phyloP scores from a whole-genome alignment of 64 coral and sea anemone genomes.

The Montipora foliosa region DNA sequence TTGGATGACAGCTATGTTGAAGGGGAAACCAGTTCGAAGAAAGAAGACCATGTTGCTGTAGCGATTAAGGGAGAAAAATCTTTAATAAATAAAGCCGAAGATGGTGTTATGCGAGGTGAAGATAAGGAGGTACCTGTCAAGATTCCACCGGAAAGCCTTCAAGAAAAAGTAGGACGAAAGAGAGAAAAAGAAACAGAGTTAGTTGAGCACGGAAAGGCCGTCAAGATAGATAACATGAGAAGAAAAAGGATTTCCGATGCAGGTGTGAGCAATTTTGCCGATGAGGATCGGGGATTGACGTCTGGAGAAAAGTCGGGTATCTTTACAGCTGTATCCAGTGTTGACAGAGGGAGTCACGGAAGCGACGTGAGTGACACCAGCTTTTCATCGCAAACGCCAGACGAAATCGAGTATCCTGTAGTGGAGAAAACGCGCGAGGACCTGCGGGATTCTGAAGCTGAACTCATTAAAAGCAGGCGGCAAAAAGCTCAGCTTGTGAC shows the following conservation, averaged over 20 bases:
- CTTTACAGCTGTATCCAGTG: background rate
- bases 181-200: background rate
- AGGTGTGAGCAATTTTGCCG: background rate
- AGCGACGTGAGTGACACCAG: too few species aligned
- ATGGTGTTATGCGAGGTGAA: background rate
- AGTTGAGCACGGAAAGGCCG: background rate
- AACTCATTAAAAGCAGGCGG: too few species aligned
- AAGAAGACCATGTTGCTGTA: background rate
- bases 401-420: too few species aligned
- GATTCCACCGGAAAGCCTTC: background rate
- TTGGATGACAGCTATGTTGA: background rate
- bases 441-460: background rate
- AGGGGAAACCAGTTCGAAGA: background rate
- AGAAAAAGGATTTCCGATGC: background rate
- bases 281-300: background rate
- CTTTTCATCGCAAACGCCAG: too few species aligned
- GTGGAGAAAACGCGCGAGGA: too few species aligned
- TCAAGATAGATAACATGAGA: background rate
- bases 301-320: background rate
- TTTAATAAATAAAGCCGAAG: background rate
- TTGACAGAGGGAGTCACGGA: too few species aligned
- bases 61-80: background rate
- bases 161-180: background rate
- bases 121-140: background rate
- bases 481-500: too few species aligned